Evolutionary conservation across 2,113 vertebrate species (phyloP), one percentile per base, ranked within the genome.

Genomic region (Odocoileus hemionus): DNA sequence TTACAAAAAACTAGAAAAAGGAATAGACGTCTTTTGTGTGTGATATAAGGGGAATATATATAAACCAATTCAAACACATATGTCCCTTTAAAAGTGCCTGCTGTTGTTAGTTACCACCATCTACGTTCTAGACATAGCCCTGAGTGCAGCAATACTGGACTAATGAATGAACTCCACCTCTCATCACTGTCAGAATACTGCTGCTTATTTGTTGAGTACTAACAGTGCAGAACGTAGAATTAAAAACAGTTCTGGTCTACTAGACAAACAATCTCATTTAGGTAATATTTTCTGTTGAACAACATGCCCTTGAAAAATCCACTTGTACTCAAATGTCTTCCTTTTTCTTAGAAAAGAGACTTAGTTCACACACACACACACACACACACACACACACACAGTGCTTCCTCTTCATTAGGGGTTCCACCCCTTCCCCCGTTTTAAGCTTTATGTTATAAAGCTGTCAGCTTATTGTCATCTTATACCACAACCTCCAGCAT

Each of bases 231-330:
- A 96, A 84, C 79, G 80, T 15, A 39, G n/a, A 91, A 89, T 96
- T 96, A 86, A 89, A 95, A 89, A 4, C 54, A 89, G 61, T 84
- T 95, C 92, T 96, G 89, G 26, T 92, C 86, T 78, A 11, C 26
- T 70, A 60, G 87, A 67, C 1, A 9, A 67, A 30, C 33, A 94
- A 2, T 74, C 47, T 67, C 39, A 82, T 79, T 50, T 45, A 82
- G 47, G 50, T 67, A 84, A 57, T 88, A 55, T 61, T 58, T 91
- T 74, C 82, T 91, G 52, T 55, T 78, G 47, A 94, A 86, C 23
- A 25, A 5, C 0, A 1, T 58, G 33, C 5, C 6, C 80, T 64
- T 61, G 19, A 76, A 92, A 79, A 83, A 57, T 61, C 36, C 6
- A 55, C 33, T 84, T 57, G 45, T 2, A 60, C 39, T 70, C n/a